Base-by-base conservation (phyloP, 2,113 vertebrate species). In the Myrmophylax atrothorax region DNA sequence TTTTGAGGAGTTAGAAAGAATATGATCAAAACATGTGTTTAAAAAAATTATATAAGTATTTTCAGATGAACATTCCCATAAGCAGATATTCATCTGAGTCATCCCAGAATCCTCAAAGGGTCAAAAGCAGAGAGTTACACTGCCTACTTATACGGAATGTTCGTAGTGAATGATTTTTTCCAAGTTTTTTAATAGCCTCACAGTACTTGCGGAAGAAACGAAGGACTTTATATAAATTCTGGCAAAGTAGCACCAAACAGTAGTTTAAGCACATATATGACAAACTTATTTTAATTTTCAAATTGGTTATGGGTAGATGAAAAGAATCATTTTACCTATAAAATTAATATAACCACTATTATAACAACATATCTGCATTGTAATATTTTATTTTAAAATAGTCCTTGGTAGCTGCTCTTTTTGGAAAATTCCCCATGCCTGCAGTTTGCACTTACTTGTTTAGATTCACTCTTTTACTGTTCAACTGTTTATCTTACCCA, bases 1-100 rank as follows among this genome's bases (percentile, higher is more conserved):
- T 38, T 90, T 24, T 59, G 28, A 82, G 40, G 42, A 4, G 4
- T 25, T 70, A 72, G 66, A 63, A 90, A 87, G 24, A 9, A 47
- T 33, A 50, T 0, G 0, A 75, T 6, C 10, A 78, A 82, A 70
- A 49, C 78, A 46, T 33, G 2, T 46, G 6, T 11, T 40, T 20
- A 7, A 23, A 81, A 78, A 91, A 44, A 2, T 1, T 0, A 29
- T 33, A 52, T 1, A 85, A 67, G 12, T 10, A 56, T 63, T 68
- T 66, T 38, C 47, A 90, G 88, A 92, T 25, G 0, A 64, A 64
- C 20, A n/a, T 87, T 93, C 29, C 19, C 42, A 18, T 17, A 66
- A 74, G 33, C 23, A 81, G 28, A 24, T 66, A 19, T 44, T 35
- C 77, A 6, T 40, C 37, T 46, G 42, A 91, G 52, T 67, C 84